Evolutionary conservation across 2,888 invertebrate genomes (phyloP).

Genomic region (Hydrotaea cyrtoneurina): DNA sequence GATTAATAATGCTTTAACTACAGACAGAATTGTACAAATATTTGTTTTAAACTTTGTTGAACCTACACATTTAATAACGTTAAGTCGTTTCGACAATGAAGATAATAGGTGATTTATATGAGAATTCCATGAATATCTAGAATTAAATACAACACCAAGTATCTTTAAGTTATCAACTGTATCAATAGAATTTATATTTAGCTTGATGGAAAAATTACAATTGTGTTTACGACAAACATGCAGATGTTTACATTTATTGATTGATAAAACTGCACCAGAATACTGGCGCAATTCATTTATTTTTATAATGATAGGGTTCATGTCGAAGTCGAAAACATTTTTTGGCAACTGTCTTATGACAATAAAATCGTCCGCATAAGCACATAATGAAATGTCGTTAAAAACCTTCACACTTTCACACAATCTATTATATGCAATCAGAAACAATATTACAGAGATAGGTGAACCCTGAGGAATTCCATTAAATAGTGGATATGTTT

Average conservation of each 20-base stretch:
- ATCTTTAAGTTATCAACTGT: conserved; percentile 36
- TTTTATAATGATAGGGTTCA: conserved; percentile 37
- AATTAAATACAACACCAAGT: conserved; percentile 61
- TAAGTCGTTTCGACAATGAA: conserved; percentile 41
- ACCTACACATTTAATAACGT: conserved; percentile 57
- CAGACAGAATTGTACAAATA: background rate
- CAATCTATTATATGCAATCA: conserved; percentile 58
- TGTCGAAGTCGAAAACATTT: conserved; percentile 47
- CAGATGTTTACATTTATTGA: conserved; percentile 50
- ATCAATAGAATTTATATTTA: conserved; percentile 38
- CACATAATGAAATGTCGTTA: conserved; percentile 56
- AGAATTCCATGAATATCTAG: conserved; percentile 58
- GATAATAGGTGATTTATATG: conserved; percentile 49
- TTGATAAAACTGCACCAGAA: conserved; percentile 50
- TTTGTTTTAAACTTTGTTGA: conserved; percentile 43
- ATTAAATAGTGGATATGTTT: conserved; percentile 35
- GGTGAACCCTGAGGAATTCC: conserved; percentile 58
- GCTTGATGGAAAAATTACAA: conserved; percentile 23
- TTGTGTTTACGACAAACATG: conserved; percentile 62
- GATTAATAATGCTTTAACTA: background rate
- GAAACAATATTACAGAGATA: conserved; percentile 47
- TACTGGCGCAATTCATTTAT: conserved; percentile 60
- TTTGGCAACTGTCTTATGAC: conserved; percentile 48
- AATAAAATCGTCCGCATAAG: conserved; percentile 66
- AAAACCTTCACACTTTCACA: conserved; percentile 18